phyloP scores from a whole-genome alignment of 2,113 vertebrate genomes.

The Spea multiplicata region DNA sequence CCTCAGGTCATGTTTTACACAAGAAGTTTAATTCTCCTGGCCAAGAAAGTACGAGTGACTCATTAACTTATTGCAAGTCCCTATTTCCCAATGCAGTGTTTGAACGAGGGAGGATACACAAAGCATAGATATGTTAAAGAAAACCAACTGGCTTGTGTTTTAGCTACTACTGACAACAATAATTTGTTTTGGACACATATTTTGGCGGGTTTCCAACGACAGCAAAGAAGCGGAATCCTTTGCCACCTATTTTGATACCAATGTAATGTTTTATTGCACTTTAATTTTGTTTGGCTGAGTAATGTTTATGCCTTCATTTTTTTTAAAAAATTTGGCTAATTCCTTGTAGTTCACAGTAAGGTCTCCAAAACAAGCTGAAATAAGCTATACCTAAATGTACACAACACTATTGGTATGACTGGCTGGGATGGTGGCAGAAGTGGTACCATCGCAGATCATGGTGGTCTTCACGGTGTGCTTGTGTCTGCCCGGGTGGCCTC shows the following conservation, averaged over 20 bases:
- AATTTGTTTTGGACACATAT: constrained; percentile 73
- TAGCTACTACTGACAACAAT: constrained; percentile 77
- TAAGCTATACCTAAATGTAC: too few relatives aligned
- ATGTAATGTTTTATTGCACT: constrained; percentile 61
- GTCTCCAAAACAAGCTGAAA: too few relatives aligned
- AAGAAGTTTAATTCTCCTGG: constrained; percentile 80
- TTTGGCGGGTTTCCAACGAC: constrained; percentile 66
- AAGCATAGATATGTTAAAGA: constrained; percentile 64
- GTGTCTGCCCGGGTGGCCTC: too few relatives aligned
- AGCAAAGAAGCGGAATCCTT: constrained; percentile 64
- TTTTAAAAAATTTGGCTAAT: too few relatives aligned
- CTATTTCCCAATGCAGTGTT: constrained; percentile 73
- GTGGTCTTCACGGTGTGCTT: too few relatives aligned
- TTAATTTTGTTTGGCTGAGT: constrained; percentile 61
- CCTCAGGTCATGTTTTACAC: constrained; percentile 75
- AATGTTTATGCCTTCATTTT: constrained; percentile 57
- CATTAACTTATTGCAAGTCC: constrained; percentile 69
- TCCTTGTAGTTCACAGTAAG: too few relatives aligned
- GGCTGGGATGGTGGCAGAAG: too few relatives aligned
- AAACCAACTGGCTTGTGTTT: constrained; percentile 62
- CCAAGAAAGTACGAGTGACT: constrained; percentile 70
- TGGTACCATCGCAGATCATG: too few relatives aligned
- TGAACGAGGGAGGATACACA: constrained; percentile 61
- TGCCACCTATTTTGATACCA: constrained; percentile 66
- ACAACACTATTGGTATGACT: too few relatives aligned